phyloP scores from a whole-genome alignment of 2,113 vertebrate species.

The Meleagris gallopavo region DNA sequence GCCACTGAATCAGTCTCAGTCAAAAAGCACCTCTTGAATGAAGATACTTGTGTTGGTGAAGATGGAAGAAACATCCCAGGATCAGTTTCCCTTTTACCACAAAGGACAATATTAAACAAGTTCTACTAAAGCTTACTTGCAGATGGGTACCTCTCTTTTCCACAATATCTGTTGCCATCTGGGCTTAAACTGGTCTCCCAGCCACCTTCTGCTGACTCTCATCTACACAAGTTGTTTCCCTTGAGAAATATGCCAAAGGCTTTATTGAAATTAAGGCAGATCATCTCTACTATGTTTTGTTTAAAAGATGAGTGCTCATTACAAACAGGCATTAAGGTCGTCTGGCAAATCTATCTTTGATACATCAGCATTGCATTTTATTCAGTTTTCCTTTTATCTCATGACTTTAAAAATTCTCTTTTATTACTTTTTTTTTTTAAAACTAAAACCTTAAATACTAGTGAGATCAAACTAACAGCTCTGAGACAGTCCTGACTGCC shows the following conservation, averaged over 20 bases:
- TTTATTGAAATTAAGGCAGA: not conserved
- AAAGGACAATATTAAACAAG: not conserved
- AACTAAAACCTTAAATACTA: not conserved
- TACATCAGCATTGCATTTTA: not conserved
- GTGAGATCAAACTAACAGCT: not conserved
- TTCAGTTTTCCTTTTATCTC: not conserved
- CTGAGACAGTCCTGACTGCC: not conserved
- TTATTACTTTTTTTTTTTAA: not conserved
- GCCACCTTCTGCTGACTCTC: not conserved
- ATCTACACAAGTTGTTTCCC: not conserved
- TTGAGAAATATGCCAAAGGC: not conserved
- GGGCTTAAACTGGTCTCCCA: not conserved
- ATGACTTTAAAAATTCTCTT: not conserved
- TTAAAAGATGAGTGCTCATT: not conserved
- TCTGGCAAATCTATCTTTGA: not conserved
- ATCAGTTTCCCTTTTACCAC: not conserved
- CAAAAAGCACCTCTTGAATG: not conserved
- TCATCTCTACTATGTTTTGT: not conserved
- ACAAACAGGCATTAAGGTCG: not conserved
- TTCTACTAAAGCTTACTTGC: not conserved
- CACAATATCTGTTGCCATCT: not conserved
- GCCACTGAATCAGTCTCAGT: accelerated
- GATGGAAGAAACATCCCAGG: not conserved
- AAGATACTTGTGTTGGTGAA: not conserved
- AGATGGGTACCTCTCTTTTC: not conserved